A percentile compares a stretch with the other conserved stretches of the same genome.
Evolutionary conservation across 2,797 vertebrate species (phyloP).

Genomic region (Sebastes itinus): DNA sequence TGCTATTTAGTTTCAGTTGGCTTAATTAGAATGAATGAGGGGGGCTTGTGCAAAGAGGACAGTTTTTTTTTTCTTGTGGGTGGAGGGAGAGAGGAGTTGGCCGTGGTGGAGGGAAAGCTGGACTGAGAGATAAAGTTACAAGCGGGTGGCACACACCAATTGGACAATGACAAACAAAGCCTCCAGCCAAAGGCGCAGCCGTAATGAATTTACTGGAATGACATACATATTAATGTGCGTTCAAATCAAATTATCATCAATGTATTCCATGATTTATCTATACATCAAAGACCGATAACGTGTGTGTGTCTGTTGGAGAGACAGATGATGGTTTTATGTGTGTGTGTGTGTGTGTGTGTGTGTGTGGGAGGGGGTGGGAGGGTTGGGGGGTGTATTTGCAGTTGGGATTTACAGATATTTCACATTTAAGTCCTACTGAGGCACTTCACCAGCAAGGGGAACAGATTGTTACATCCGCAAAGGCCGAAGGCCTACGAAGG

Average conservation of each 20-base stretch:
- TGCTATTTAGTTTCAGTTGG: slow-evolving; percentile 85
- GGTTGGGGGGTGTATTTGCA: slow-evolving; percentile 1
- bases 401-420: slow-evolving; percentile 28
- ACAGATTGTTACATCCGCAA: slow-evolving; percentile 11
- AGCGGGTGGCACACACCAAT: slow-evolving; percentile 69
- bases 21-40: slow-evolving; percentile 87
- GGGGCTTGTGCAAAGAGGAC: slow-evolving; percentile 67
- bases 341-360: background rate
- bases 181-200: slow-evolving; percentile 51
- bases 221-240: slow-evolving; percentile 73
- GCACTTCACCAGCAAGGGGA: slow-evolving; percentile 12
- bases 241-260: slow-evolving; percentile 72
- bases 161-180: slow-evolving; percentile 75
- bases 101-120: slow-evolving; percentile 75
- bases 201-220: slow-evolving; percentile 68
- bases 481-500: too few species aligned
- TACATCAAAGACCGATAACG: slow-evolving; percentile 14
- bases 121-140: slow-evolving; percentile 79
- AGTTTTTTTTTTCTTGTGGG: slow-evolving; percentile 54
- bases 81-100: slow-evolving; percentile 66
- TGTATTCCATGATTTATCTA: slow-evolving; percentile 55
- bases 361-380: background rate
- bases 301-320: background rate
- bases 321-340: background rate
- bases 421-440: slow-evolving; percentile 25